phyloP scores from a whole-genome alignment of 2,888 invertebrate species.

The Flabesymbios commensalis region DNA sequence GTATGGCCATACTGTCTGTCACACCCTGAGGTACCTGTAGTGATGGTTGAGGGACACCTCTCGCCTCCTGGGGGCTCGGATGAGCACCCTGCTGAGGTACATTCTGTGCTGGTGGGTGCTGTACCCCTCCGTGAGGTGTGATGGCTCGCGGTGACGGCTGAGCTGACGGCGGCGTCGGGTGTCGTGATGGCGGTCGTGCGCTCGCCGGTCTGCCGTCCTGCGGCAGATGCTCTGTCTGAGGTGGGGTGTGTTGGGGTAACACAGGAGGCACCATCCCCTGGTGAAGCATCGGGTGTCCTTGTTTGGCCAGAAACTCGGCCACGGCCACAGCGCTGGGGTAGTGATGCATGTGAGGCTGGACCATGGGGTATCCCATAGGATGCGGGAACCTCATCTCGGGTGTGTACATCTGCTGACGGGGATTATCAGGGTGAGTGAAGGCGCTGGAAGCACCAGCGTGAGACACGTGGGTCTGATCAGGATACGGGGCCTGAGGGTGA shows the following conservation, averaged over 20 bases:
- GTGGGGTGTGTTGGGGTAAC: not conserved
- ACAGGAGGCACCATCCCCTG: slow-evolving; percentile 1
- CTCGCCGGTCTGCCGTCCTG: slow-evolving; percentile 1
- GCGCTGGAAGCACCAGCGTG: too few species aligned
- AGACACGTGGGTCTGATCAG: too few species aligned
- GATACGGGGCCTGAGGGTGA: too few species aligned
- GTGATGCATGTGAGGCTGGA: too few species aligned
- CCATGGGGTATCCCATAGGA: too few species aligned
- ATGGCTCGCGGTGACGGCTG: slow-evolving; percentile 19
- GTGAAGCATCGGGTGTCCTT: not conserved
- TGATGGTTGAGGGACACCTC: not conserved
- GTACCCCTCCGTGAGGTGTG: not conserved
- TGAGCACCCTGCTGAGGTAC: slow-evolving; percentile 2
- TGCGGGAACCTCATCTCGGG: too few species aligned
- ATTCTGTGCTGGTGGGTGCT: not conserved
- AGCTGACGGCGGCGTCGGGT: slow-evolving; percentile 10
- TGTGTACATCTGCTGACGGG: not conserved
- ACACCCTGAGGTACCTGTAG: too few species aligned
- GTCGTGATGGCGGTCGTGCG: slow-evolving; percentile 15
- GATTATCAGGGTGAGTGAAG: not conserved
- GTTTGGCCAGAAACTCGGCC: slow-evolving; percentile 6
- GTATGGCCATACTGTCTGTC: too few species aligned
- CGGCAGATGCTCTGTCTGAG: not conserved
- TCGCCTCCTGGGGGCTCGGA: not conserved
- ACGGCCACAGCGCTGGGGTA: too few species aligned